A percentile compares a stretch with the other conserved stretches of the same genome.
phyloP scores from a whole-genome alignment of 2,113 vertebrate species.

The Oncorhynchus nerka region DNA sequence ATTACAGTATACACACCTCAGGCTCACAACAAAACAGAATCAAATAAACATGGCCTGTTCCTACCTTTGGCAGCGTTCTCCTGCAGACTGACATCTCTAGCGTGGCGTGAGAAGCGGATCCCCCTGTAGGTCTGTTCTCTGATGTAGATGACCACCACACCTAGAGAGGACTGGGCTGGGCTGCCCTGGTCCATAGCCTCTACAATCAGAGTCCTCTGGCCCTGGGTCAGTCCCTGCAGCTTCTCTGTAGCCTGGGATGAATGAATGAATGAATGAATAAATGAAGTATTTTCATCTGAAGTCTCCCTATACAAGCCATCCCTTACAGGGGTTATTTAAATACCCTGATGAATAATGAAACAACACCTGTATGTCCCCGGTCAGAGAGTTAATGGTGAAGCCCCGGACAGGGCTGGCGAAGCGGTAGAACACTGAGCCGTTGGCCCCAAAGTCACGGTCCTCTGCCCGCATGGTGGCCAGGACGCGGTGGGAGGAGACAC shows the following conservation, averaged over 20 bases:
- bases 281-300: no score
- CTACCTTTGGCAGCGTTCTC: constrained; percentile 88
- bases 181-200: constrained; percentile 93
- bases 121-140: constrained; percentile 84
- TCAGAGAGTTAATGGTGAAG: constrained; percentile 92
- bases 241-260: constrained; percentile 69
- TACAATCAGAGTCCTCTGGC: constrained; percentile 86
- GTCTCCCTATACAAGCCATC: no score
- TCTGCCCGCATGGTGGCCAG: constrained; percentile 90
- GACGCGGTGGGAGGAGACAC: constrained; percentile 64
- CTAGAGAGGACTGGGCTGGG: constrained; percentile 87
- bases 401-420: constrained; percentile 79
- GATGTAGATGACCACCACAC: constrained; percentile 87
- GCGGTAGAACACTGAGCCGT: constrained; percentile 93
- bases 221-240: constrained; percentile 71
- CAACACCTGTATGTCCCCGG: constrained; percentile 81
- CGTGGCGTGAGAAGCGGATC: constrained; percentile 83
- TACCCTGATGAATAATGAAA: no score
- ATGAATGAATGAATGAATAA: no score
- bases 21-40: no score
- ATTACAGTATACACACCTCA: no score
- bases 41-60: background rate
- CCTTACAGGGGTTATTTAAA: no score
- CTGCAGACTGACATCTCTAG: constrained; percentile 81
- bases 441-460: constrained; percentile 94